Base-by-base conservation (phyloP, 2,888 invertebrate species). In the Liposcelis brunnea region DNA sequence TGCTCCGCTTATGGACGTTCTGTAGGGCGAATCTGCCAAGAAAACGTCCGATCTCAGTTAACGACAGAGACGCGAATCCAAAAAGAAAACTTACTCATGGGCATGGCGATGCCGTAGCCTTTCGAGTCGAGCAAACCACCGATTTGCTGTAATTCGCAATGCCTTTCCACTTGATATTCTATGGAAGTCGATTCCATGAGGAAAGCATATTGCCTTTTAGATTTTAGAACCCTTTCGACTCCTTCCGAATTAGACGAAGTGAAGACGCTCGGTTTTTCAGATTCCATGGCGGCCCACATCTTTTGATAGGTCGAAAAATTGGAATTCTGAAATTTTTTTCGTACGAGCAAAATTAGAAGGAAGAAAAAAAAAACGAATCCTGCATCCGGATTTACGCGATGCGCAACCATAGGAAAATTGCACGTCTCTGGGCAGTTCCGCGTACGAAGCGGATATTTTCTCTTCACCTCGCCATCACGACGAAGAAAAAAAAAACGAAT, bases 161-260 rank as follows among this genome's bases (percentile, higher is more conserved):
- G 73, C 49, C 84, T 70, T 61, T 89, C 83, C 50, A 84, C 72
- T 55, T 80, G 80, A 63, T 94, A 98, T 62, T 98, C 95, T 51
- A 97, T 80, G 1, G 83, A 80, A 0, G 91, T 84, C 5, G 91
- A 93, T 67, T 97, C 97, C 89, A 95, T 94, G 38, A 98, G 69
- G 61, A 83, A 97, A 2, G 97, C 97, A 61, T 91, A 98, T 42
- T 55, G 58, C 44, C 80, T 72, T 60, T 83, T 83, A 35, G 75
- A 77, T 61, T 77, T 80, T 44, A 74, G 56, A 0, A 94, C 94
- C 48, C 86, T 70, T 11, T 87, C 82, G 1, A 90, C 79, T 0
- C 94, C 95, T 56, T 89, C 86, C 37, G 76, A 75, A 59, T 91
- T 94, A 56, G 72, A 78, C 48, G 71, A 73, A 8, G 81, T 77